phyloP scores from a whole-genome alignment of 1,140 invertebrate species.

The Drosophila ogumai region DNA sequence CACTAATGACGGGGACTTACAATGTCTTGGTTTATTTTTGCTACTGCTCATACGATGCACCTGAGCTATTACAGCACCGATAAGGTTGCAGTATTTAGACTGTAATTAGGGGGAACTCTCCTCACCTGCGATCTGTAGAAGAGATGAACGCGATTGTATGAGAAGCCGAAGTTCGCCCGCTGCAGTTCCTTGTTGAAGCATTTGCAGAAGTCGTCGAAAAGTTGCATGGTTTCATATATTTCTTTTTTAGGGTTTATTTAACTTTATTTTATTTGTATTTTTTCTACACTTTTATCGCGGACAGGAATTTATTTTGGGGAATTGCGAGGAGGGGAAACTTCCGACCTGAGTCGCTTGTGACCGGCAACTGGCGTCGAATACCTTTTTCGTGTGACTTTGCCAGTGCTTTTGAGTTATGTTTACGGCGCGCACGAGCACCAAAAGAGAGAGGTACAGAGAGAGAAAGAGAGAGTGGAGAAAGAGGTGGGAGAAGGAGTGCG shows the following conservation, averaged over 20 bases:
- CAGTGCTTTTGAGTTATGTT: constrained; percentile 49
- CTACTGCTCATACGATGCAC: constrained; percentile 24
- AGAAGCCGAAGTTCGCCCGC: constrained; percentile 70
- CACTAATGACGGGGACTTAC: constrained; percentile 15
- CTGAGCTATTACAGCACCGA: constrained; percentile 27
- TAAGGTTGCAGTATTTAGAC: constrained; percentile 6
- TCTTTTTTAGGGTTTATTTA: constrained; percentile 1
- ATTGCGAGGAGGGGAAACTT: constrained; percentile 28
- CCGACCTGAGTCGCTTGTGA: constrained; percentile 47
- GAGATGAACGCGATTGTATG: constrained; percentile 71
- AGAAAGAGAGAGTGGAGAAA: neutral
- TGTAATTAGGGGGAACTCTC: constrained; percentile 9
- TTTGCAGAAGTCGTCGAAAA: constrained; percentile 69
- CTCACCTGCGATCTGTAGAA: constrained; percentile 81
- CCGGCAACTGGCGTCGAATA: constrained; percentile 40
- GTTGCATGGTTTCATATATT: constrained; percentile 63
- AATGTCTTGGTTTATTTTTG: constrained; percentile 20
- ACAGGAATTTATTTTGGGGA: neutral
- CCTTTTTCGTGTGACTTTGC: constrained; percentile 28
- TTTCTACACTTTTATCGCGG: constrained; percentile 12
- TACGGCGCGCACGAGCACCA: constrained; percentile 32
- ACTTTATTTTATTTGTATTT: constrained; percentile 9
- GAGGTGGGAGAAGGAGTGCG: constrained; percentile 4
- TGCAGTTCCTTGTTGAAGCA: constrained; percentile 70
- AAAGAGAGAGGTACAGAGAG: neutral